A percentile compares a stretch with the other conserved stretches of the same genome.
Conservation (phyloP, 2,113 vertebrate species). For the Syrmaticus mikado region DNA sequence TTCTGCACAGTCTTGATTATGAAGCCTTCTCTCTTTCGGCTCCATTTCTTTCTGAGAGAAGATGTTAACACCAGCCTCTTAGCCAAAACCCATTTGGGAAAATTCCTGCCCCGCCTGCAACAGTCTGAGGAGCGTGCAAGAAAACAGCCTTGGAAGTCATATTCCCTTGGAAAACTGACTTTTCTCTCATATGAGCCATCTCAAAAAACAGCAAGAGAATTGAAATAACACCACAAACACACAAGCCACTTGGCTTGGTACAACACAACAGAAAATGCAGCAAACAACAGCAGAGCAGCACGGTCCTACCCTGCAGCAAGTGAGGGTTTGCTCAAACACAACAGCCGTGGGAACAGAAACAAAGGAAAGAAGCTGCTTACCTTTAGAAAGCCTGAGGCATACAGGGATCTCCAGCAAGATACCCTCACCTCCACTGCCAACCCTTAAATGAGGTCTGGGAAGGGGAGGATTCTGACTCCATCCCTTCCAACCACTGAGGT, state of each 20-base stretch:
- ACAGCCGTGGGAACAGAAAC: too few species aligned
- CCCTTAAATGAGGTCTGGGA: too few species aligned
- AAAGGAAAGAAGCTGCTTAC: too few species aligned
- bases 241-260: neutral
- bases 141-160: neutral
- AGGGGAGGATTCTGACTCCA: too few species aligned
- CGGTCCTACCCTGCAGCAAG: too few species aligned
- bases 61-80: neutral
- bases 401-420: too few species aligned
- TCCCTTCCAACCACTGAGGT: too few species aligned
- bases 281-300: too few species aligned
- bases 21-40: neutral
- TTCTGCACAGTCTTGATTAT: neutral
- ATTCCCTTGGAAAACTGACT: neutral
- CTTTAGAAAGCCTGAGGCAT: too few species aligned
- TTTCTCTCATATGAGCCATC: neutral
- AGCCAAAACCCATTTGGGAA: neutral
- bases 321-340: too few species aligned
- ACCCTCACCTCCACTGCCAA: too few species aligned
- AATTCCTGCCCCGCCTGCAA: neutral
- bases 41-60: neutral
- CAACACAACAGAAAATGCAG: too few species aligned
- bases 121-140: rapidly evolving
- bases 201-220: neutral
- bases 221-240: neutral